A percentile compares a stretch with the other conserved stretches of the same genome.
Evolutionary conservation across 1,140 invertebrate genomes (phyloP).

Genomic region (Sminthurides bifidus): DNA sequence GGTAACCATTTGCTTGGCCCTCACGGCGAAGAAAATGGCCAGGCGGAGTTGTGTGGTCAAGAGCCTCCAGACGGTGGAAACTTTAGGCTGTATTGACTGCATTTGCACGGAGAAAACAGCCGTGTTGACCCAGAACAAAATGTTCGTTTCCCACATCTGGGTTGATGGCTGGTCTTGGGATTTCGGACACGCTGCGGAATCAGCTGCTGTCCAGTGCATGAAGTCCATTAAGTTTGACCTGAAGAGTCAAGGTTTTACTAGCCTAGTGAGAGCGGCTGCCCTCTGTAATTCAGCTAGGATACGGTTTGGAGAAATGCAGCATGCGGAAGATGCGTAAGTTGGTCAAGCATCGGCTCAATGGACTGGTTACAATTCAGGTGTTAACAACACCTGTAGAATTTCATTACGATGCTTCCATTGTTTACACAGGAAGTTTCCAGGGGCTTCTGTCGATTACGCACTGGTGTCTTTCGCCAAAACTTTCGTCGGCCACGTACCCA

Average conservation of each 20-base stretch:
- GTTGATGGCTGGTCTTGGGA: conserved; percentile 47
- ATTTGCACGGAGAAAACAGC: conserved; percentile 70
- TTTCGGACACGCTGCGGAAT: conserved; percentile 43
- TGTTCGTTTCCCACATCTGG: conserved; percentile 66
- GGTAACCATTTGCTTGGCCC: conserved; percentile 36
- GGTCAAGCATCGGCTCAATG: too few relatives aligned
- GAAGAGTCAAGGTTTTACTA: background rate
- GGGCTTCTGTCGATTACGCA: too few relatives aligned
- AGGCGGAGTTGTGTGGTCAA: conserved; percentile 64
- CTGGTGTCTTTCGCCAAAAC: too few relatives aligned
- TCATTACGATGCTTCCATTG: too few relatives aligned
- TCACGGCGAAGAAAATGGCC: conserved; percentile 58
- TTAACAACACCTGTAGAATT: too few relatives aligned
- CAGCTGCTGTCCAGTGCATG: conserved; percentile 35
- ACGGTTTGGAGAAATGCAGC: too few relatives aligned
- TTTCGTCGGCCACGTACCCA: too few relatives aligned
- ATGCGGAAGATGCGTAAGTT: too few relatives aligned
- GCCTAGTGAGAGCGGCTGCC: background rate
- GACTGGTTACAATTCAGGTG: too few relatives aligned
- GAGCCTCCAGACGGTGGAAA: conserved; percentile 64
- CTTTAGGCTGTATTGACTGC: conserved; percentile 60
- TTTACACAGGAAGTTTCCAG: too few relatives aligned
- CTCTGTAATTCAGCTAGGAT: too few relatives aligned
- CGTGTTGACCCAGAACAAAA: conserved; percentile 52
- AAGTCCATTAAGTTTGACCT: background rate